These are phyloP conservation scores for Cebus imitator DNA, from an alignment of 2,113 vertebrate genomes.

Conservation along the genomic window DNA sequence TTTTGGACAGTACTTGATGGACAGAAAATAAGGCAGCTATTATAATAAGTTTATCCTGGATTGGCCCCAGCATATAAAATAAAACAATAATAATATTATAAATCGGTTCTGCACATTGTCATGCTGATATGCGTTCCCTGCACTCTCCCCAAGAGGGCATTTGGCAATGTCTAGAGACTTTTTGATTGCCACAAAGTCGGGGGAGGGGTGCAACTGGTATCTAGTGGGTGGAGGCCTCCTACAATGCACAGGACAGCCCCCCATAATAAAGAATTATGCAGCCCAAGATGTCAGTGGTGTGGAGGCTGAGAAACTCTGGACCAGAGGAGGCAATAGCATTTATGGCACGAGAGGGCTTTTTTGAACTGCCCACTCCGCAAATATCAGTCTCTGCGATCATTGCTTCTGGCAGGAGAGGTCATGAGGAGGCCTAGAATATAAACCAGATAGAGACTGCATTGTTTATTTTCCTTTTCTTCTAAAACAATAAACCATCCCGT, in stretches of 20 bases:
- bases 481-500: not conserved
- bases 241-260: not conserved
- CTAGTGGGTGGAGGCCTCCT: not conserved
- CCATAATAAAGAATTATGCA: not conserved
- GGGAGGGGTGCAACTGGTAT: not conserved
- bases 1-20: not conserved
- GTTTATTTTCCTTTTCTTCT: not conserved
- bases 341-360: not conserved
- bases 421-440: not conserved
- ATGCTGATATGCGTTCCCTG: not conserved
- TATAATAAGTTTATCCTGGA: not conserved
- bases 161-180: not conserved
- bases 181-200: not conserved
- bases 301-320: not conserved
- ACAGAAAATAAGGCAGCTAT: slow-evolving; percentile 22
- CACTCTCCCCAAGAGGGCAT: no score
- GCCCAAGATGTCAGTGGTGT: not conserved
- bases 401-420: not conserved
- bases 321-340: not conserved
- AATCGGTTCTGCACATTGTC: slow-evolving; percentile 1
- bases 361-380: not conserved
- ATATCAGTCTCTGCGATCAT: not conserved
- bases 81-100: not conserved
- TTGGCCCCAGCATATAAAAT: slow-evolving; percentile 9
- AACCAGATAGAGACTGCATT: not conserved